Evolutionary conservation across 2,888 invertebrate genomes (phyloP).

Genomic region (Cheilosia pagana): DNA sequence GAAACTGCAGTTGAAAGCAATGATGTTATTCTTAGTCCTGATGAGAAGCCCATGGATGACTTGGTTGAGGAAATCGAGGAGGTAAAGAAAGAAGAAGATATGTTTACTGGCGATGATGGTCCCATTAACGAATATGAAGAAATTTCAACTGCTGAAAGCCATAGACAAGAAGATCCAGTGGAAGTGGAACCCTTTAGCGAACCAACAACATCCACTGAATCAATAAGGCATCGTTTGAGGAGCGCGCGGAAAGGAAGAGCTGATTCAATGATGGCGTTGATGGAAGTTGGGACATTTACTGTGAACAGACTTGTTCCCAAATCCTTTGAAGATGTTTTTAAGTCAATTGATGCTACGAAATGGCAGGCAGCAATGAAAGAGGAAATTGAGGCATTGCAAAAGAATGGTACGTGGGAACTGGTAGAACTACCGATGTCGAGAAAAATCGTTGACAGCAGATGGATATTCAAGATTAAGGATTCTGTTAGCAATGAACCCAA

Average conservation of each 20-base stretch:
- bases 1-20: no score
- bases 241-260: not conserved
- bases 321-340: not conserved
- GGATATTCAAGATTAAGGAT: slow-evolving; percentile 18
- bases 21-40: no score
- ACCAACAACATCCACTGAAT: not conserved
- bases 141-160: no score
- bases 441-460: slow-evolving; percentile 16
- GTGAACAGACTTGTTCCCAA: slow-evolving; percentile 3
- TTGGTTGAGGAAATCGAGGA: no score
- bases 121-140: no score
- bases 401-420: slow-evolving; percentile 21
- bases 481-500: slow-evolving; percentile 22
- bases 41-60: no score
- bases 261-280: slow-evolving; percentile 14
- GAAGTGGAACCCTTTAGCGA: not conserved
- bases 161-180: not conserved
- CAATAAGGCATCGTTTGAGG: not conserved
- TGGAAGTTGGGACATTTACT: slow-evolving; percentile 1
- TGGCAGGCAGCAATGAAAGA: slow-evolving; percentile 17
- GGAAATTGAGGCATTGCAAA: slow-evolving; percentile 24
- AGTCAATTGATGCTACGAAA: not conserved
- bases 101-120: no score
- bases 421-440: slow-evolving; percentile 17
- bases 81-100: no score